Conservation (phyloP, 2,888 invertebrate genomes). For the Petrophora chlorosata region DNA sequence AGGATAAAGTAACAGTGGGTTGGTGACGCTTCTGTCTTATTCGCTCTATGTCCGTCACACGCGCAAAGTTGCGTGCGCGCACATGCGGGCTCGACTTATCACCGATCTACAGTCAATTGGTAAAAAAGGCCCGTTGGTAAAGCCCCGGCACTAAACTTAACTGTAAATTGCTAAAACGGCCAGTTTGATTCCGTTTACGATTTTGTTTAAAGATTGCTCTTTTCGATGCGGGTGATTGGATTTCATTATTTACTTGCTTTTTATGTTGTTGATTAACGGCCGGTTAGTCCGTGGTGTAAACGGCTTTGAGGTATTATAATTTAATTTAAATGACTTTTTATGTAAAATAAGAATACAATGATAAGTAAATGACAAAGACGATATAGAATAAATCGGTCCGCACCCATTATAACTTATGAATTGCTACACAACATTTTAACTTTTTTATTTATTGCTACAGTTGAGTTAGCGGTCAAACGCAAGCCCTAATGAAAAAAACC, state of each 20-base stretch:
- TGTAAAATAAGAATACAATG: too few relatives aligned
- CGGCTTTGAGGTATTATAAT: not conserved
- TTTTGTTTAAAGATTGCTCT: slow-evolving; percentile 73
- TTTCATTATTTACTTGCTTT: slow-evolving; percentile 58
- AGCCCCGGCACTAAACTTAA: slow-evolving; percentile 68
- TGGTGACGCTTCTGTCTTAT: slow-evolving; percentile 15
- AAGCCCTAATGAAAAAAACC: too few relatives aligned
- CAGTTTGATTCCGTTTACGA: slow-evolving; percentile 74
- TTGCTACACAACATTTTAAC: too few relatives aligned
- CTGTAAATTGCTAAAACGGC: slow-evolving; percentile 79
- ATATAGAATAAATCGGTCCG: too few relatives aligned
- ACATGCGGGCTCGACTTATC: slow-evolving; percentile 77
- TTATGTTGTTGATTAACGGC: slow-evolving; percentile 49
- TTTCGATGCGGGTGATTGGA: slow-evolving; percentile 73
- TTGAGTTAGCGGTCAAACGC: too few relatives aligned
- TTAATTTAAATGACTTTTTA: not conserved
- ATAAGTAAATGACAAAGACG: too few relatives aligned
- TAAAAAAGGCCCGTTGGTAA: slow-evolving; percentile 75
- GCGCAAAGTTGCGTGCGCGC: slow-evolving; percentile 70
- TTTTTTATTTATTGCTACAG: too few relatives aligned
- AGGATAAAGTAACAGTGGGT: too few relatives aligned
- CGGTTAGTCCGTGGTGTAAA: slow-evolving; percentile 35
- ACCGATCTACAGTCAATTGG: slow-evolving; percentile 75
- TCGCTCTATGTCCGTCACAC: slow-evolving; percentile 24
- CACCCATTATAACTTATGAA: too few relatives aligned